Percentiles rank a stretch among this genome's conserved stretches.
Conservation (phyloP, 2,797 vertebrate genomes). For the Danio albolineatus region DNA sequence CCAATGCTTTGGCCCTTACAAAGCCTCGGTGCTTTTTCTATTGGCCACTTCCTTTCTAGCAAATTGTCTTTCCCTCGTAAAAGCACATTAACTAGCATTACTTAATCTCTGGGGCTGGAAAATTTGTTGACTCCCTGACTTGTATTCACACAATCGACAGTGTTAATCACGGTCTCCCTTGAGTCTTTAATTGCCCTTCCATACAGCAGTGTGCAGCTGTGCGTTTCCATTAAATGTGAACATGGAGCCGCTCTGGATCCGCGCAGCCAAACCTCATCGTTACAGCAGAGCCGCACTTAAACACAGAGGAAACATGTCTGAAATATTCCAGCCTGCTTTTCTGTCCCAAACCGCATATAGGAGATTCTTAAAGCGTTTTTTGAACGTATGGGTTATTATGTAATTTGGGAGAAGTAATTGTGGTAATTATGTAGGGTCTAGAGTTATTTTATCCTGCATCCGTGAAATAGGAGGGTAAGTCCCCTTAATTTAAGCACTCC, state of each 20-base stretch:
- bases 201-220: constrained; percentile 54
- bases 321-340: constrained; percentile 37
- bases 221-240: constrained; percentile 55
- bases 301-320: constrained; percentile 52
- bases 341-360: constrained; percentile 43
- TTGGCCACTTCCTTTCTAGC: constrained; percentile 4
- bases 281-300: constrained; percentile 51
- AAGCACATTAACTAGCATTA: constrained; percentile 39
- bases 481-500: constrained; percentile 51
- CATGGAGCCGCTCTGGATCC: constrained; percentile 47
- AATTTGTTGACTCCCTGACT: constrained; percentile 53
- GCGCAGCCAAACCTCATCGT: constrained; percentile 51
- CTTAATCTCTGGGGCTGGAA: constrained; percentile 40
- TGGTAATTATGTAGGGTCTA: constrained; percentile 61
- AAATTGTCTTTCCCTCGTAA: constrained; percentile 19
- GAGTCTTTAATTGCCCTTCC: constrained; percentile 58
- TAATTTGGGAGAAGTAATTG: constrained; percentile 64
- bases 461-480: constrained; percentile 57
- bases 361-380: constrained; percentile 57
- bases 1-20: not conserved
- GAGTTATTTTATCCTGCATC: constrained; percentile 53
- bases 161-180: constrained; percentile 56
- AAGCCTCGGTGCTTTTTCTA: not conserved
- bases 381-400: constrained; percentile 63
- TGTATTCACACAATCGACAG: constrained; percentile 54